phyloP scores from a whole-genome alignment of 35 echinoderm and acorn worm species.

The Eucidaris tribuloides region DNA sequence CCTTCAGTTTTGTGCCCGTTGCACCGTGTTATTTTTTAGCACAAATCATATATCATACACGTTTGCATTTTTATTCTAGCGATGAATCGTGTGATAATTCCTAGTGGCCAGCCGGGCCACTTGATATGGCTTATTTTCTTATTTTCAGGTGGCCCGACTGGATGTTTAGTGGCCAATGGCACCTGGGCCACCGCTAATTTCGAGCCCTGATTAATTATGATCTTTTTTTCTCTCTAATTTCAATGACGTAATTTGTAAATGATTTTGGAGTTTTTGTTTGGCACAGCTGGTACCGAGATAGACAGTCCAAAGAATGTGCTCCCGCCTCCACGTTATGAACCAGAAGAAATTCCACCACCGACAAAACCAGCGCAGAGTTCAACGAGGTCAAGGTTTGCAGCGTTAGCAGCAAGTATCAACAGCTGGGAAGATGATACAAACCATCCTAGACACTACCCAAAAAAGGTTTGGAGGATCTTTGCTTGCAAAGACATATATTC shows the following conservation, averaged over 20 bases:
- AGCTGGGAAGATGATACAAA: constrained; percentile 90
- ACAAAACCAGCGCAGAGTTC: constrained; percentile 19
- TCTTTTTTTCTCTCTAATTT: neutral
- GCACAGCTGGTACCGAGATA: constrained; percentile 58
- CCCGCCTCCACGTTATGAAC: constrained; percentile 4
- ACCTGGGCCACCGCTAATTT: neutral
- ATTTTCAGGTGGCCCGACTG: too few relatives aligned
- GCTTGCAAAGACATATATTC: neutral
- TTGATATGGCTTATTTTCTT: too few relatives aligned
- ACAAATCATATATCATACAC: neutral
- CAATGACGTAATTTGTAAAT: neutral
- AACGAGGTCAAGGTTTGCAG: constrained; percentile 79
- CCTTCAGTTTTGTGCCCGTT: too few relatives aligned
- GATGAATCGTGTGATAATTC: too few relatives aligned
- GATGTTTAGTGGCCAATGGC: neutral
- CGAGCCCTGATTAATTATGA: neutral
- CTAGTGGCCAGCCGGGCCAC: too few relatives aligned
- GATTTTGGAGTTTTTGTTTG: neutral
- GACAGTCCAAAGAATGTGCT: constrained; percentile 54
- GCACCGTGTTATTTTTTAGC: neutral
- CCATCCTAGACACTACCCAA: constrained; percentile 50
- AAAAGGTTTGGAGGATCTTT: constrained; percentile 5
- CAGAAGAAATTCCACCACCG: neutral
- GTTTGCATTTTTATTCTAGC: too few relatives aligned
- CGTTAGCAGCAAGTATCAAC: constrained; percentile 89